Percentiles rank a stretch among this genome's conserved stretches.
Evolutionary conservation across 2,888 invertebrate genomes (phyloP).

Genomic region (Hymenopus coronatus): DNA sequence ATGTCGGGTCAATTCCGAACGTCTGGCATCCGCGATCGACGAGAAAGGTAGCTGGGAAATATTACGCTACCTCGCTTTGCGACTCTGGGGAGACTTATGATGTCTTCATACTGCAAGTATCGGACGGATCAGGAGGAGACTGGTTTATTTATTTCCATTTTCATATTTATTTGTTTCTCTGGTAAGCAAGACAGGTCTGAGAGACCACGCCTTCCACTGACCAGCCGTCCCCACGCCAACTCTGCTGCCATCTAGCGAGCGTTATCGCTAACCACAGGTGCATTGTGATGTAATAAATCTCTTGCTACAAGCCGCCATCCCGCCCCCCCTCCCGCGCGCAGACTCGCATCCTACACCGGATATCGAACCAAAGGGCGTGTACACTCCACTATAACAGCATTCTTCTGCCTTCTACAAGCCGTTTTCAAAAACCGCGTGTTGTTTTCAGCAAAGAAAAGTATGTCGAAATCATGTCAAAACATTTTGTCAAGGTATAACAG

Average conservation of each 20-base stretch:
- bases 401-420: not conserved
- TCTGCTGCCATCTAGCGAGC: conserved; percentile 11
- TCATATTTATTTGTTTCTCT: not conserved
- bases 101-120: not conserved
- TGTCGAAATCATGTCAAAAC: too few species aligned
- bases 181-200: not conserved
- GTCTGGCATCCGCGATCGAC: too few species aligned
- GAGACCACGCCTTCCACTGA: not conserved
- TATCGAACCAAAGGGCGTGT: not conserved
- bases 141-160: not conserved
- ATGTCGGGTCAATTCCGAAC: too few species aligned
- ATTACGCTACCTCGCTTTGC: too few species aligned
- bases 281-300: conserved; percentile 20
- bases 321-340: not conserved
- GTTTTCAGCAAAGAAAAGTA: too few species aligned
- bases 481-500: too few species aligned
- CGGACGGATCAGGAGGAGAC: not conserved
- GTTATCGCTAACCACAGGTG: conserved; percentile 19
- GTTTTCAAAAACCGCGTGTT: not conserved
- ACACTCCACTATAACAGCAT: not conserved
- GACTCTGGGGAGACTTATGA: not conserved
- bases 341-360: not conserved
- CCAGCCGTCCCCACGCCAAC: conserved; percentile 8
- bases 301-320: not conserved
- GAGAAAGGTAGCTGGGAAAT: too few species aligned